These are phyloP conservation scores for Stomorhina lunata DNA, from an alignment of 2,888 invertebrate genomes.

Conservation along the genomic window DNA sequence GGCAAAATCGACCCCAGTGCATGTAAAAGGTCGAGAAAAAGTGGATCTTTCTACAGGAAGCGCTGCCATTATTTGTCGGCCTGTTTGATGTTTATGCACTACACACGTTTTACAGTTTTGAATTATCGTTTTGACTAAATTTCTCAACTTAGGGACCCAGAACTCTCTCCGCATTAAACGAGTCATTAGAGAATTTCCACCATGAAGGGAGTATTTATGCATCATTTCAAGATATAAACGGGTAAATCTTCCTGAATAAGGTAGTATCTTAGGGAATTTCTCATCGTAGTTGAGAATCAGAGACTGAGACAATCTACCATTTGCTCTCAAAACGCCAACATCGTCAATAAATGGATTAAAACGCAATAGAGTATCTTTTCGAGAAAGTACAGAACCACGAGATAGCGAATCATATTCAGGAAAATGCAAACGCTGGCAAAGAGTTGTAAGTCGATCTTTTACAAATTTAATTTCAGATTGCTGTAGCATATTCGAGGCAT, in stretches of 20 bases:
- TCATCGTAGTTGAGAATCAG: background rate
- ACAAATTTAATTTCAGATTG: too few species aligned
- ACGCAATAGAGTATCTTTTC: background rate
- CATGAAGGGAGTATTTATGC: background rate
- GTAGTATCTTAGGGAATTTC: background rate
- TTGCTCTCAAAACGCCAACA: background rate
- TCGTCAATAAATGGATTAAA: background rate
- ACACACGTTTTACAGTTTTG: too few species aligned
- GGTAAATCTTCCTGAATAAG: background rate
- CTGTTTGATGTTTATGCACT: too few species aligned
- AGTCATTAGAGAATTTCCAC: background rate
- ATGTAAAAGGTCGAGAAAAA: background rate
- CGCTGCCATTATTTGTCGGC: background rate
- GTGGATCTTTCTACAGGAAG: background rate
- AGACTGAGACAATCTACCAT: background rate
- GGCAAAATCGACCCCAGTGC: too few species aligned
- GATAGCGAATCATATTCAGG: background rate
- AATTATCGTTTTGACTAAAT: too few species aligned
- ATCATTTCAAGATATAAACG: background rate
- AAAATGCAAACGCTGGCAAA: background rate
- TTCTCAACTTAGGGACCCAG: background rate
- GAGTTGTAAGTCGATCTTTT: background rate
- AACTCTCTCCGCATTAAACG: background rate
- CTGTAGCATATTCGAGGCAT: too few species aligned
- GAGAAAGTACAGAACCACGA: background rate